A percentile compares a stretch with the other conserved stretches of the same genome.
Conservation (phyloP, 1,140 invertebrate species). For the Centruroides sculpturatus region DNA sequence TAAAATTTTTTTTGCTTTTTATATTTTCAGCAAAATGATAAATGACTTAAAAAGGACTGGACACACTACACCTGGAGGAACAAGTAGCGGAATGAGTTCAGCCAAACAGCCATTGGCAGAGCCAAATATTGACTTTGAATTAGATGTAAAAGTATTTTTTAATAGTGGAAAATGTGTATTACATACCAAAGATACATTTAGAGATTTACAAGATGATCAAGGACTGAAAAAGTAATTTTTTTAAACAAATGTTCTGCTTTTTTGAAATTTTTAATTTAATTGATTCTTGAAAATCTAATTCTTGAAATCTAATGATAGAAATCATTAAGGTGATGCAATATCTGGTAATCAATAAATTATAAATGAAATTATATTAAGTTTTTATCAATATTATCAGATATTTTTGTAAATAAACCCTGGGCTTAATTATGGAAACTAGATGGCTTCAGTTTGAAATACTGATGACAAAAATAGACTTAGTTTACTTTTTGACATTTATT, state of each 20-base stretch:
- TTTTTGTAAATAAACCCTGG: too few relatives aligned
- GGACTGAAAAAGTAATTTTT: too few relatives aligned
- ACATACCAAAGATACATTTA: conserved; percentile 69
- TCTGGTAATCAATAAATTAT: too few relatives aligned
- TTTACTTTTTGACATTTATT: too few relatives aligned
- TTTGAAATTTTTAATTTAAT: too few relatives aligned
- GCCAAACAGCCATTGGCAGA: conserved; percentile 39
- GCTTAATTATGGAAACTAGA: too few relatives aligned
- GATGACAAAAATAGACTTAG: too few relatives aligned
- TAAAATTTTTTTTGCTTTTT: not conserved
- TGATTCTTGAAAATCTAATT: conserved; percentile 31
- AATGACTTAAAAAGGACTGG: conserved; percentile 4
- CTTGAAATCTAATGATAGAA: not conserved
- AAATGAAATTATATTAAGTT: too few relatives aligned
- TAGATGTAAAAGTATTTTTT: conserved; percentile 91
- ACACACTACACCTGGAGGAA: conserved; percentile 10
- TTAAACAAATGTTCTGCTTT: too few relatives aligned
- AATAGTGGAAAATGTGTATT: conserved; percentile 93
- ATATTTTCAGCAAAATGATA: conserved; percentile 1
- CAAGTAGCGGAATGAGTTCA: conserved; percentile 13
- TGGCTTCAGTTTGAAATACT: too few relatives aligned
- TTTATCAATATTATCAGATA: too few relatives aligned
- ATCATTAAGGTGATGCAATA: not conserved
- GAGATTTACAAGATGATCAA: conserved; percentile 39
- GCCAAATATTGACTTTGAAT: conserved; percentile 88